Percentiles rank a stretch among this genome's conserved stretches.
These are phyloP conservation scores for Erythrolamprus reginae DNA, from an alignment of 2,113 vertebrate species.

Conservation along the genomic window DNA sequence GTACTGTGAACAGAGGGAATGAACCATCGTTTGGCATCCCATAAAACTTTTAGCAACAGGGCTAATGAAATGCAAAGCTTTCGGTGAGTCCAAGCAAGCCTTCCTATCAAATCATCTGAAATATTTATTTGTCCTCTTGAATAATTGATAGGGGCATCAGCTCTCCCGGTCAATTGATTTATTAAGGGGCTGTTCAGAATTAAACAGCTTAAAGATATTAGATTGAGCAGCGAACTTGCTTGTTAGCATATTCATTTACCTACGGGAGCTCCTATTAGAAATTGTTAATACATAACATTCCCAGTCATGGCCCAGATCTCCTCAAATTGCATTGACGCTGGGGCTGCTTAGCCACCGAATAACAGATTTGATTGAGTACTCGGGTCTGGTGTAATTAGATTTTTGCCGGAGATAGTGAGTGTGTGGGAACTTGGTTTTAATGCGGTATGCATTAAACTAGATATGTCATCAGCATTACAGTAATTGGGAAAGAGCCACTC, in stretches of 20 bases:
- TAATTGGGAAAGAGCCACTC: constrained; percentile 73
- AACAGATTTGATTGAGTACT: constrained; percentile 88
- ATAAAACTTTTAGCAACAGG: constrained; percentile 81
- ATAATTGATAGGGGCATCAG: constrained; percentile 90
- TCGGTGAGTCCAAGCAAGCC: constrained; percentile 73
- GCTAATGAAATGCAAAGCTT: constrained; percentile 85
- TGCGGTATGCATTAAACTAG: constrained; percentile 72
- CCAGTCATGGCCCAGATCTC: constrained; percentile 79
- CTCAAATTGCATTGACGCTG: constrained; percentile 85
- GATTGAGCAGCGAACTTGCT: constrained; percentile 85
- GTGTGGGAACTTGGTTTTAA: constrained; percentile 72
- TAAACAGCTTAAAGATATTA: constrained; percentile 92
- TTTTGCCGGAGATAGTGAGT: constrained; percentile 72
- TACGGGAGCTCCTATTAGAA: constrained; percentile 86
- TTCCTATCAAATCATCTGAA: constrained; percentile 85
- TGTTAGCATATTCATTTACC: constrained; percentile 92
- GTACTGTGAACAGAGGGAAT: constrained; percentile 47
- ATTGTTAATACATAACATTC: constrained; percentile 88
- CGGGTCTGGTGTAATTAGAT: constrained; percentile 86
- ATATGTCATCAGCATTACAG: constrained; percentile 81
- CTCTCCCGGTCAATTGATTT: constrained; percentile 87
- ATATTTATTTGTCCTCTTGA: constrained; percentile 86
- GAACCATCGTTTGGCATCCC: constrained; percentile 69
- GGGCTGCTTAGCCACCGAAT: constrained; percentile 85
- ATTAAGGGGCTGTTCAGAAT: constrained; percentile 89